A percentile compares a stretch with the other conserved stretches of the same genome.
These are phyloP conservation scores for Triops longicaudatus DNA, from an alignment of 1,140 invertebrate genomes.

Conservation along the genomic window DNA sequence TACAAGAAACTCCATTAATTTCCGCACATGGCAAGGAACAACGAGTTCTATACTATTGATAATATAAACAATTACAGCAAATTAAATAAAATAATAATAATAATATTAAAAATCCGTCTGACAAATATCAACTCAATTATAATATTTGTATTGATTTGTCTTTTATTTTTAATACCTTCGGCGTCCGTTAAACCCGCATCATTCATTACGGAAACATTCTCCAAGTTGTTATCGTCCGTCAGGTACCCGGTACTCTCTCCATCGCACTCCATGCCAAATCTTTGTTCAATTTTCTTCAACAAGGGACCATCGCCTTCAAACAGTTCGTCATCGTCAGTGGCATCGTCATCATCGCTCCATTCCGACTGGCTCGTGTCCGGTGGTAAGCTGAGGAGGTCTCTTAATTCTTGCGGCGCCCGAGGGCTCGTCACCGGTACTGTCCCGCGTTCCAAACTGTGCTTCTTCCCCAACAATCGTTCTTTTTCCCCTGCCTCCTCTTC, in stretches of 20 bases:
- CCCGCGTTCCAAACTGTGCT: background rate
- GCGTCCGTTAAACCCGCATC: constrained; percentile 76
- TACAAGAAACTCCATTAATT: constrained; percentile 31
- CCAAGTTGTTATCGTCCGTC: constrained; percentile 69
- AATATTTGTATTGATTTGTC: no score
- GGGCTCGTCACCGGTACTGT: background rate
- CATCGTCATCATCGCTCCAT: constrained; percentile 61
- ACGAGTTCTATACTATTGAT: no score
- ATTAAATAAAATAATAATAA: no score
- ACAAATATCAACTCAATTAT: no score
- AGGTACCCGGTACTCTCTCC: constrained; percentile 65
- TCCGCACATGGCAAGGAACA: no score
- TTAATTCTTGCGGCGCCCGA: background rate
- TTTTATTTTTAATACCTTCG: no score
- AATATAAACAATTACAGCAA: no score
- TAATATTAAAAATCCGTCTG: no score
- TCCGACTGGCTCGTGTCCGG: constrained; percentile 57
- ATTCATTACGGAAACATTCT: constrained; percentile 72
- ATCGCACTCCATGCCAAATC: constrained; percentile 21
- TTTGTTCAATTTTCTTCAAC: background rate
- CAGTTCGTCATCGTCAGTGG: constrained; percentile 34
- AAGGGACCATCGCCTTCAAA: constrained; percentile 50
- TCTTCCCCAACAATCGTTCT: constrained; percentile 27
- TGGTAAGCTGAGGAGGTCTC: constrained; percentile 4
- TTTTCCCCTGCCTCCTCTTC: constrained; percentile 34